Conservation (phyloP, 2,797 vertebrate species). For the Enteromius fasciolatus region DNA sequence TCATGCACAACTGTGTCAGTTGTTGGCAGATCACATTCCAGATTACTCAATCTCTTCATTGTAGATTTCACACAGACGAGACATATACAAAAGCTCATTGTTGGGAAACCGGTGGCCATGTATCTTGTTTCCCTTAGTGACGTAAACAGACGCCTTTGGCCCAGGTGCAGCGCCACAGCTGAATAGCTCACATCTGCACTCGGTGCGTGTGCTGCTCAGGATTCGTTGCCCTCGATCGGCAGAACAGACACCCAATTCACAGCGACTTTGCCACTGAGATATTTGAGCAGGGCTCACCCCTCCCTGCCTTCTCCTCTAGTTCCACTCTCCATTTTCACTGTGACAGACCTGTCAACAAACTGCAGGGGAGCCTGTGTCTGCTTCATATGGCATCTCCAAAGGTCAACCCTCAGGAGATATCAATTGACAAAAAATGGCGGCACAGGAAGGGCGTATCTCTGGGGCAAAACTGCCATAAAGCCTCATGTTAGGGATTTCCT, state of each 20-base stretch:
- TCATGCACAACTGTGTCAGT: conserved; percentile 1
- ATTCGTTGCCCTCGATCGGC: neutral
- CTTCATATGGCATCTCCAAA: conserved; percentile 43
- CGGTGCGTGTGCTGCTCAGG: neutral
- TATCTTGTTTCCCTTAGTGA: conserved; percentile 58
- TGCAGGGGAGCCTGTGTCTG: conserved; percentile 34
- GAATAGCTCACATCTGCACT: conserved; percentile 57
- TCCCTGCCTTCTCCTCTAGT: conserved; percentile 36
- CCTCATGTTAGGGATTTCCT: conserved; percentile 5
- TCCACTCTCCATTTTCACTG: conserved; percentile 34
- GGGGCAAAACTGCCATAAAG: conserved; percentile 6
- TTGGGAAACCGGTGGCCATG: conserved; percentile 49
- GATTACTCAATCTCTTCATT: conserved; percentile 51
- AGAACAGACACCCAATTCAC: conserved; percentile 42
- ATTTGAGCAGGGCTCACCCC: neutral
- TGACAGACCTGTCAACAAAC: conserved; percentile 44
- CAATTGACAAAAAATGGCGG: conserved; percentile 35
- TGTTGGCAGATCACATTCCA: conserved; percentile 26
- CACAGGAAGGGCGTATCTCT: neutral
- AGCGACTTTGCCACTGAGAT: conserved; percentile 30
- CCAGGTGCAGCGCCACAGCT: conserved; percentile 56
- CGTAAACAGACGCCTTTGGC: conserved; percentile 50
- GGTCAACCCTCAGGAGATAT: conserved; percentile 49
- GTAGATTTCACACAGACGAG: conserved; percentile 44
- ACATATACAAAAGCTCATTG: conserved; percentile 59